Percentiles rank a stretch among this genome's conserved stretches.
Conservation (phyloP, 2,113 vertebrate genomes). For the Pelecanus crispus region DNA sequence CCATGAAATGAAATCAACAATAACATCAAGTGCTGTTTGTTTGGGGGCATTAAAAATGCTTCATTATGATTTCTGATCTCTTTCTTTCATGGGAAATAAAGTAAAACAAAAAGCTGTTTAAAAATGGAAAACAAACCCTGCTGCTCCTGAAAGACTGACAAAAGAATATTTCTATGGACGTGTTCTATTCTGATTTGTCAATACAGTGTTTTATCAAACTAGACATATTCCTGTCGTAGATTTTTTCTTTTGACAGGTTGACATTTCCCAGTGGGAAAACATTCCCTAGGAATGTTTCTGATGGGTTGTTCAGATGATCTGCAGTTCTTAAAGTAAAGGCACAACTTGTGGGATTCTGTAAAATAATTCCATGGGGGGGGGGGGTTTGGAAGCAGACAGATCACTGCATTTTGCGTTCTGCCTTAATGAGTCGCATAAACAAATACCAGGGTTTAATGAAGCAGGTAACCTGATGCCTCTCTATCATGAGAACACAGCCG, state of each 20-base stretch:
- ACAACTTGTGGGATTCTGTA: not conserved
- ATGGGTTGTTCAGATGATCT: not conserved
- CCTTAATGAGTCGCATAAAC: not conserved
- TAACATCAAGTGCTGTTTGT: not conserved
- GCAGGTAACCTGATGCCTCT: not conserved
- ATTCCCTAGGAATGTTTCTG: not conserved
- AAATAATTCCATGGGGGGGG: not conserved
- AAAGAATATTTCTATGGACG: not conserved
- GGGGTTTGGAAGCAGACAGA: not conserved
- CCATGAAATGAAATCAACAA: not conserved
- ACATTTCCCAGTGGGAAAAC: not conserved
- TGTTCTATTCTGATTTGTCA: conserved; percentile 1
- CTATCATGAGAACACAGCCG: not conserved
- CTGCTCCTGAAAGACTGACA: not conserved
- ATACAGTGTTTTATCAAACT: not conserved
- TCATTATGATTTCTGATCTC: not conserved
- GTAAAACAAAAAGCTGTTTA: not conserved
- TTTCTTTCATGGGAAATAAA: not conserved
- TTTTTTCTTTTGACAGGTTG: conserved; percentile 45
- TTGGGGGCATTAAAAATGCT: not conserved
- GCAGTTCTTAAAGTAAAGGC: not conserved
- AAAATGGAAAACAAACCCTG: not conserved
- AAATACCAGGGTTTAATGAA: not conserved
- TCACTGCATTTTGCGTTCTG: not conserved
- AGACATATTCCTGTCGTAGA: conserved; percentile 22